Evolutionary conservation across 23 tunicate species (phyloP), one percentile per base, ranked within the genome.

Genomic region (Clavelina lepadiformis): DNA sequence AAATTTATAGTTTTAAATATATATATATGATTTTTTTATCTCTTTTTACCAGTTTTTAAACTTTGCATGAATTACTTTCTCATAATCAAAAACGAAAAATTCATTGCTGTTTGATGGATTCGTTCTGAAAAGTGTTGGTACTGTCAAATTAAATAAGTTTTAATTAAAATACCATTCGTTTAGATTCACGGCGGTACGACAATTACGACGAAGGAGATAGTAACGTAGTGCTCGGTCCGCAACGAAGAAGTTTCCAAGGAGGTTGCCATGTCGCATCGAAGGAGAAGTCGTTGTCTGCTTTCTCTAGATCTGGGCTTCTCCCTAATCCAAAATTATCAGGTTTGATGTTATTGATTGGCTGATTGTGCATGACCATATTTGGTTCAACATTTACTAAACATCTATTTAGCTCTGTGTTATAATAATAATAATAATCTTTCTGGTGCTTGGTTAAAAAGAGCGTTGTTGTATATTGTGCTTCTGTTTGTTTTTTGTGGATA

Each of bases 241-340:
- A 84, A 41, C 38, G 93, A 51, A 51, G 93, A 38, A 84, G 93
- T 46, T 84, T 84, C 38, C 93, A 84, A 45, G 83, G 81, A n/a
- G 92, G 92, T 38, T 83, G 92, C 51, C 91, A 82, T 58, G 92
- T 83, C 28, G 49, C 77, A 0, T 38, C 64, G 24, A 52, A 63
- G 29, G 69, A 63, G 24, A 63, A 63, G 22, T 28, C 50, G 3
- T 11, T 51, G 7, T 8, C 11, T 15, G 49, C 49, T 8, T 63
- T 5, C 38, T 18, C 51, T 19, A 35, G 51, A 35, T 35, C 69
- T 21, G 49, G 49, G 15, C 6, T 63, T 3, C 21, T 38, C 8
- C 3, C 50, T 8, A 23, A 51, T 11, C 26, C 33, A 6, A 63
- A 63, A 63, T 8, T 63, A 35, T 35, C 69, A 35, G 69, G 69